Evolutionary conservation across 2,797 vertebrate genomes (phyloP).

Genomic region (Streptopelia turtur): DNA sequence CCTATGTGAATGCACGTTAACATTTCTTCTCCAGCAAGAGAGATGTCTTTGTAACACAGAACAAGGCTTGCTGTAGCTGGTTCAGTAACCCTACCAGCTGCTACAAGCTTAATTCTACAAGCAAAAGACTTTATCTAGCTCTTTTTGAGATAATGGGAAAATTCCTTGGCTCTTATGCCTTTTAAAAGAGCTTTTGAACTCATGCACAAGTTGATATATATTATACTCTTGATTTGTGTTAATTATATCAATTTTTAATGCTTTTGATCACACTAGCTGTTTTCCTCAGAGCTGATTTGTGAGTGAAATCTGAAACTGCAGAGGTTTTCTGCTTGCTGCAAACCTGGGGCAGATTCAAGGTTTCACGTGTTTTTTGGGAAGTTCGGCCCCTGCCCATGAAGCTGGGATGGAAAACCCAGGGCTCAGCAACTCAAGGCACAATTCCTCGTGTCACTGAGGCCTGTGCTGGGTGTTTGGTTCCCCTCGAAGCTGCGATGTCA

Average conservation of each 20-base stretch:
- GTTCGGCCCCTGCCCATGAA: not conserved
- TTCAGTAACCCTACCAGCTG: conserved; percentile 46
- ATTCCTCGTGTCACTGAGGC: not conserved
- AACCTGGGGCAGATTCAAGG: not conserved
- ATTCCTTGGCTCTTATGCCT: not conserved
- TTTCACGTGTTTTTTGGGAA: not conserved
- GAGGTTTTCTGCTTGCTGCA: not conserved
- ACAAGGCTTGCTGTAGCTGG: conserved; percentile 21
- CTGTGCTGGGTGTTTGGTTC: not conserved
- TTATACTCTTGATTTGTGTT: conserved; percentile 16
- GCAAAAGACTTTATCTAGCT: conserved; percentile 5
- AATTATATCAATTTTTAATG: conserved; percentile 41
- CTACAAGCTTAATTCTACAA: conserved; percentile 29
- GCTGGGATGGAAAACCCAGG: not conserved
- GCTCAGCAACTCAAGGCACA: not conserved
- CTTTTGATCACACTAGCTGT: not conserved
- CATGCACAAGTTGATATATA: not conserved
- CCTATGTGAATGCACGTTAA: not conserved
- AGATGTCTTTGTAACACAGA: conserved; percentile 30
- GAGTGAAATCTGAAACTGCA: not conserved
- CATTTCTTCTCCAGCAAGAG: not conserved
- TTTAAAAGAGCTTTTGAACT: conserved; percentile 47
- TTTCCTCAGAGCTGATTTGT: not conserved
- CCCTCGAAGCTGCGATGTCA: not conserved
- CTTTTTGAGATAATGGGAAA: conserved; percentile 31